Conservation (phyloP, 1,140 invertebrate genomes). For the Goniozus legneri region DNA sequence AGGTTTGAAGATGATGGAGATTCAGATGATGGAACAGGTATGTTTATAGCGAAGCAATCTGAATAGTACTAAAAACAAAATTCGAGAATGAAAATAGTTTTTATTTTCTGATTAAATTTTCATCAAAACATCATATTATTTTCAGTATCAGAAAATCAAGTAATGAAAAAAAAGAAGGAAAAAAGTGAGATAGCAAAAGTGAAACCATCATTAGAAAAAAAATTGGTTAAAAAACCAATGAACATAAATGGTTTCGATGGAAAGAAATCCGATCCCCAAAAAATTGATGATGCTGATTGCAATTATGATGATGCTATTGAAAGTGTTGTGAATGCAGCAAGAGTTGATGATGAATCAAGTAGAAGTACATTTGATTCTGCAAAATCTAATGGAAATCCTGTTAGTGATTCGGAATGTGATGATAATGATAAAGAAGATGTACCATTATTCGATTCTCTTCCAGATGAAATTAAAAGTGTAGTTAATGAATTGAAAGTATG, state of each 20-base stretch:
- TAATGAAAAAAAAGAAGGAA: slow-evolving; percentile 43
- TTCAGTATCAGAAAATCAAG: slow-evolving; percentile 34
- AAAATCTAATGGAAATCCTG: slow-evolving; percentile 37
- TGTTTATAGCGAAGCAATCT: no score
- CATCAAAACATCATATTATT: no score
- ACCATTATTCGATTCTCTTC: slow-evolving; percentile 59
- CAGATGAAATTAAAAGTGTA: slow-evolving; percentile 56
- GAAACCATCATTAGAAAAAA: slow-evolving; percentile 32
- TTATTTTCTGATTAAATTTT: no score
- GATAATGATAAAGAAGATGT: slow-evolving; percentile 47
- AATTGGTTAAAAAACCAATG: slow-evolving; percentile 37
- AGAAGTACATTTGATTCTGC: slow-evolving; percentile 47
- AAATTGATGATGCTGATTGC: slow-evolving; percentile 35
- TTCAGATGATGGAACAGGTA: slow-evolving; percentile 21
- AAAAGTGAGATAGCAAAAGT: slow-evolving; percentile 25
- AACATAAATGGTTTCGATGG: slow-evolving; percentile 37
- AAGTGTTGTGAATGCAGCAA: slow-evolving; percentile 56
- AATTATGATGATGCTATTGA: slow-evolving; percentile 56
- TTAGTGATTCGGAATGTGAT: slow-evolving; percentile 44
- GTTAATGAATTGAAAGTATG: slow-evolving; percentile 60
- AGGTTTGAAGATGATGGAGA: slow-evolving; percentile 14
- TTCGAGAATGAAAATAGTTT: no score
- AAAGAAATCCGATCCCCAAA: slow-evolving; percentile 40
- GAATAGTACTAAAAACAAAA: no score
- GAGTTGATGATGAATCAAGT: slow-evolving; percentile 49